Conservation (phyloP, 2,113 vertebrate species). For the Scytalopus superciliaris region DNA sequence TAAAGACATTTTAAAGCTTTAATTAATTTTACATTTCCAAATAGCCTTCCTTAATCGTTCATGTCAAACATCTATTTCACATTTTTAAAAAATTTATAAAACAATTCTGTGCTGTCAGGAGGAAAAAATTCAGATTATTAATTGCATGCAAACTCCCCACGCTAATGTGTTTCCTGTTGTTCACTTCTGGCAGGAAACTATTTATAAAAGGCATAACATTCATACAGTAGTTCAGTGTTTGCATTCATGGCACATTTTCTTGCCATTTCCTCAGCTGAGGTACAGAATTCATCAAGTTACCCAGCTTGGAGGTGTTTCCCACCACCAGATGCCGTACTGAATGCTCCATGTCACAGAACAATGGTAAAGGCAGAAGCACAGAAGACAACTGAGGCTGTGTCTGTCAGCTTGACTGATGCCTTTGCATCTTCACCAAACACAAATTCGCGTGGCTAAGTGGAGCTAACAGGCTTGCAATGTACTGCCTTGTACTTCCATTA, state of each 20-base stretch:
- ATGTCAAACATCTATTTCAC: conserved; percentile 64
- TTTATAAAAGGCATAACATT: conserved; percentile 37
- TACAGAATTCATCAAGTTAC: background rate
- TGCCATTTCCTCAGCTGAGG: background rate
- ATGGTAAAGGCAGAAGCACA: background rate
- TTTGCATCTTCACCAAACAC: background rate
- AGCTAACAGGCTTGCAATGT: background rate
- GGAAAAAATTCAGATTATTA: conserved; percentile 55
- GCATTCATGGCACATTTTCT: conserved; percentile 4
- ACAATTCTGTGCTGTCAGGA: conserved; percentile 58
- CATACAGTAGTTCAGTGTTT: conserved; percentile 42
- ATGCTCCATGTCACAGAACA: background rate
- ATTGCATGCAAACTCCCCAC: conserved; percentile 11
- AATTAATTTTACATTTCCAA: conserved; percentile 62
- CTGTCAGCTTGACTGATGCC: background rate
- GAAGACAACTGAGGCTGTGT: background rate
- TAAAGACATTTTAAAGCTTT: conserved; percentile 57
- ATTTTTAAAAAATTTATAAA: conserved; percentile 69
- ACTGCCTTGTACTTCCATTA: background rate
- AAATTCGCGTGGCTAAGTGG: background rate
- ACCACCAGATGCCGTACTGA: background rate
- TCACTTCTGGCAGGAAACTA: conserved; percentile 40
- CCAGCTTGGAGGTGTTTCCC: background rate
- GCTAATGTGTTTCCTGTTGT: conserved; percentile 31
- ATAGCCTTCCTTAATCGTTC: conserved; percentile 55